A percentile compares a stretch with the other conserved stretches of the same genome.
Evolutionary conservation across 2,888 invertebrate genomes (phyloP).

Genomic region (Drosophila monieri): DNA sequence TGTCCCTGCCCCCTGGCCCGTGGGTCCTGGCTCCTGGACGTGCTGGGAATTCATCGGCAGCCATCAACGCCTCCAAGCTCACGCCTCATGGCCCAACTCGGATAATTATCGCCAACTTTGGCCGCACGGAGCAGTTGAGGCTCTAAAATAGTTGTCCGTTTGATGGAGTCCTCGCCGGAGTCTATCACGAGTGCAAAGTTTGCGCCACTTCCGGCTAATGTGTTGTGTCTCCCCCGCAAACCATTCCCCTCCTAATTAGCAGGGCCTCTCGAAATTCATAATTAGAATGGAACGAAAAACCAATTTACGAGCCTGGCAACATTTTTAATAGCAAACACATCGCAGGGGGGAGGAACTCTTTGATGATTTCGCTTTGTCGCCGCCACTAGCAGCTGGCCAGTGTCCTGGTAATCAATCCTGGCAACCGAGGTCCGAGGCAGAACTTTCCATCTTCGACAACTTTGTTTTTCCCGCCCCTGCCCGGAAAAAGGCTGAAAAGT

Average conservation of each 20-base stretch:
- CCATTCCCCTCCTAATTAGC: background rate
- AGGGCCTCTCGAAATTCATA: background rate
- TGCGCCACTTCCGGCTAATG: background rate
- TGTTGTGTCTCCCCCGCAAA: background rate
- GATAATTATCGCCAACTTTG: constrained; percentile 60
- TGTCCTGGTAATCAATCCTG: constrained; percentile 15
- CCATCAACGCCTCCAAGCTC: constrained; percentile 34
- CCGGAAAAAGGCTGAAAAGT: background rate
- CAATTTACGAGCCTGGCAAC: background rate
- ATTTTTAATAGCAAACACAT: background rate
- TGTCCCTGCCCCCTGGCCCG: constrained; percentile 19
- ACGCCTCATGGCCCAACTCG: constrained; percentile 42
- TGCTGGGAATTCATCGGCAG: constrained; percentile 36
- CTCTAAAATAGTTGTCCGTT: background rate
- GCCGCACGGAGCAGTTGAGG: constrained; percentile 3
- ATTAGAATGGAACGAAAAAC: background rate
- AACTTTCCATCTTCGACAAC: constrained; percentile 2
- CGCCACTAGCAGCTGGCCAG: background rate
- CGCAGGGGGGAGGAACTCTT: background rate
- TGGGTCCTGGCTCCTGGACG: constrained; percentile 4
- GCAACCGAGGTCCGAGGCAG: background rate
- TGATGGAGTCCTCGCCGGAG: background rate
- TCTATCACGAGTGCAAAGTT: constrained; percentile 14
- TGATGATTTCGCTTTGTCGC: background rate
- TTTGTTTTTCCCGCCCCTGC: background rate